A percentile compares a stretch with the other conserved stretches of the same genome.
phyloP scores from a whole-genome alignment of 2,113 vertebrate species.

The Onychorhynchus coronatus region DNA sequence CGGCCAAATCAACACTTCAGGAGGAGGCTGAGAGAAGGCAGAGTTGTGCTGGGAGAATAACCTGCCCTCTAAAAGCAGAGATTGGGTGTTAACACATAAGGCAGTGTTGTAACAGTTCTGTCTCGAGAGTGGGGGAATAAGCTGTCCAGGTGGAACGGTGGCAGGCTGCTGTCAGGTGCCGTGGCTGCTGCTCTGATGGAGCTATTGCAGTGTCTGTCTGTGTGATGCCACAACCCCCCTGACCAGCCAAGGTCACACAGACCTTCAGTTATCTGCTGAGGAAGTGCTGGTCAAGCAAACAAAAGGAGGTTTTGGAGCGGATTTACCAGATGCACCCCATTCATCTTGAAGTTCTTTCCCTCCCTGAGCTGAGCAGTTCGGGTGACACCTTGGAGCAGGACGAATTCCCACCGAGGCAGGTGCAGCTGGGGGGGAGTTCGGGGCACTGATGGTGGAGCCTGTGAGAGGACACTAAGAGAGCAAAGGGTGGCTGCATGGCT shows the following conservation, averaged over 20 bases:
- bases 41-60: not conserved
- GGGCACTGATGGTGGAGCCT: not conserved
- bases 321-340: not conserved
- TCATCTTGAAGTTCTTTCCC: not conserved
- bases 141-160: not conserved
- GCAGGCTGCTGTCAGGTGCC: not conserved
- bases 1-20: not conserved
- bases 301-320: not conserved
- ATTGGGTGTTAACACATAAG: not conserved
- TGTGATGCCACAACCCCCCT: not conserved
- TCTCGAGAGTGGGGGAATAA: rapidly evolving
- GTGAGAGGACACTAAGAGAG: not conserved
- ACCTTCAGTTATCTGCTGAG: not conserved
- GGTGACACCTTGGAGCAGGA: not conserved
- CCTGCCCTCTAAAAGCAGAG: not conserved
- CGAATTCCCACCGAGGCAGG: not conserved
- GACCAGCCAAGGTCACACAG: not conserved
- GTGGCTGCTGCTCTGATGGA: not conserved
- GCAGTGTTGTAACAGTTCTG: rapidly evolving
- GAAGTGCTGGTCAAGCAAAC: not conserved
- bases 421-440: not conserved
- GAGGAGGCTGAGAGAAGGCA: not conserved
- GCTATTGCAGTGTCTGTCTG: not conserved
- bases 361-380: not conserved
- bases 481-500: not conserved